Conservation (phyloP, 2,113 vertebrate species). For the Lichenostomus cassidix region DNA sequence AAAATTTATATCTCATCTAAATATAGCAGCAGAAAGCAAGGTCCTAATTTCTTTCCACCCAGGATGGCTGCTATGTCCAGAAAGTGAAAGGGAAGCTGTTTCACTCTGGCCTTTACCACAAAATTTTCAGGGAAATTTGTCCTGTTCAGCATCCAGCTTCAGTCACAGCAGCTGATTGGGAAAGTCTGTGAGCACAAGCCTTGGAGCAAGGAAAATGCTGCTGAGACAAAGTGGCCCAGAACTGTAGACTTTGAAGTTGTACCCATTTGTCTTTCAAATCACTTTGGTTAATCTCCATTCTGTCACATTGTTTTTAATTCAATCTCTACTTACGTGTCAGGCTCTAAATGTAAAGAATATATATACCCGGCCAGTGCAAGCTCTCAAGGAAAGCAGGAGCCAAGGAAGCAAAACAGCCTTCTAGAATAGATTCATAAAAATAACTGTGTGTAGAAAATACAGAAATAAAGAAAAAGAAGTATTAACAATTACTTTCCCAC, state of each 20-base stretch:
- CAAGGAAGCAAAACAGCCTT: background rate
- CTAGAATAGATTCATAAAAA: background rate
- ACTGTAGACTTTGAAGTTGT: background rate
- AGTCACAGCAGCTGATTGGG: background rate
- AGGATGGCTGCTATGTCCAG: rapidly evolving
- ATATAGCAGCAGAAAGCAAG: background rate
- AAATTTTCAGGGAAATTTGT: background rate
- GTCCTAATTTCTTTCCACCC: background rate
- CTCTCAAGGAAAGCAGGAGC: background rate
- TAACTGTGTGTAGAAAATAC: background rate
- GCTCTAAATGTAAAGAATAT: background rate
- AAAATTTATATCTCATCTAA: background rate
- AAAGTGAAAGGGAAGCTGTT: background rate
- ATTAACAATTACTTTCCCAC: background rate
- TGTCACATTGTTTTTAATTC: background rate
- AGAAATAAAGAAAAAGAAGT: background rate
- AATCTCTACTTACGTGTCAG: background rate
- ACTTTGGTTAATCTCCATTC: conserved; percentile 3
- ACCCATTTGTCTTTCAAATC: background rate
- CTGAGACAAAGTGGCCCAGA: background rate
- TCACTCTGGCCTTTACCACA: background rate
- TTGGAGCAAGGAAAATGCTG: background rate
- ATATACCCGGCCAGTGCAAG: background rate
- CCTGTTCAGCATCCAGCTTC: background rate
- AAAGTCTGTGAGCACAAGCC: background rate